Evolutionary conservation across 2,888 invertebrate genomes (phyloP), one percentile per base, ranked within the genome.

Genomic region (Malacosoma neustria): DNA sequence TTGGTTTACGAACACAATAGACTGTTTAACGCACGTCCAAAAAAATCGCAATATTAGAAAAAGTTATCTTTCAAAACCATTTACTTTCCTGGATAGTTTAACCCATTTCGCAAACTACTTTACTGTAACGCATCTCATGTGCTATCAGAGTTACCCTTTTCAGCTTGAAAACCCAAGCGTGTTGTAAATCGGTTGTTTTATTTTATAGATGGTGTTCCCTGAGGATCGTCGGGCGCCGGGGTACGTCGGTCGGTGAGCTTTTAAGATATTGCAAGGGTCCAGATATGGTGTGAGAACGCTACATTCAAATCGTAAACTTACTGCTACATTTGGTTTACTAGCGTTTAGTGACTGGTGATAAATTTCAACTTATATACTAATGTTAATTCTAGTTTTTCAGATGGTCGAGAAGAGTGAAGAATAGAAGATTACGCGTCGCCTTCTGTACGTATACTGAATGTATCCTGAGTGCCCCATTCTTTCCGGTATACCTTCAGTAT

Each of bases 401-500:
- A 49, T 56, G 52, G 43, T 33, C 33, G 45, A 43, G 45, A 44
- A 57, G 60, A 66, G 43, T 22, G 22, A 40, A 54, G 68, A 65
- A 72, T 66, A 67, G 87, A 82, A 87, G 88, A 82, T 45, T 65
- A 71, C 76, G 89, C 89, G 88, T 87, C 87, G 93, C 95, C 93
- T 94, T 96, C 95, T 96, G 94, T 93, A 96, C 96, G 96, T 97
- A 97, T 96, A 97, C 96, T 96, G 96, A 96, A 96, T 96, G 96
- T 97, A 96, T 96, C 96, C 96, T 96, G 96, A 96, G 96, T 95
- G 95, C 93, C 88, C 91, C 90, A 85, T 81, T 85, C 91, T 94
- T 93, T 96, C 96, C 96, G 96, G 96, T 96, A 96, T 97, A 97
- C 96, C 96, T 96, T 96, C 95, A 95, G 96, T 96, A 97, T 97